Conservation (phyloP, 2,888 invertebrate genomes). For the Exocentrus adspersus region DNA sequence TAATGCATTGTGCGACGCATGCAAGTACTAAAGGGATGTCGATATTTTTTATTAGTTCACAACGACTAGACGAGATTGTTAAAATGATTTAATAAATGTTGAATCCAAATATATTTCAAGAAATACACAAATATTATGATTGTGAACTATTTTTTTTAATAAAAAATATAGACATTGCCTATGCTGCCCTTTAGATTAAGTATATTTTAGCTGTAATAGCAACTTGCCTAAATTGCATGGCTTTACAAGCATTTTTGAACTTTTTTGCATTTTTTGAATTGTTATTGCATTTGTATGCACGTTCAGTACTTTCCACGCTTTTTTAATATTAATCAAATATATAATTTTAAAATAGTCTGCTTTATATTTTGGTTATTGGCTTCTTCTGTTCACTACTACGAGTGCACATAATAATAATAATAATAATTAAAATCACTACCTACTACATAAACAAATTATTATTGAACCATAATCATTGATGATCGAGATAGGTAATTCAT, state of each 20-base stretch:
- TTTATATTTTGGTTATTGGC: conserved; percentile 28
- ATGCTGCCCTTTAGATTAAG: conserved; percentile 19
- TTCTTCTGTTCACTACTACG: neutral
- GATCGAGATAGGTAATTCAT: neutral
- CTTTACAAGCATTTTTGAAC: conserved; percentile 35
- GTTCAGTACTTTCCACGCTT: conserved; percentile 3
- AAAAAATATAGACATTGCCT: conserved; percentile 5
- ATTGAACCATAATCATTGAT: too few species aligned
- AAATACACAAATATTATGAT: too few species aligned
- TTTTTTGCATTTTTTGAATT: conserved; percentile 30
- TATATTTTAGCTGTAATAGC: conserved; percentile 30
- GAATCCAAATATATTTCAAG: too few species aligned
- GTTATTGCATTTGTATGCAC: conserved; percentile 15
- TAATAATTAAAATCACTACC: too few species aligned
- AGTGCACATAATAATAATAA: too few species aligned
- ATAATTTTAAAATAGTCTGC: conserved; percentile 26
- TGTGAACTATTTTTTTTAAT: too few species aligned
- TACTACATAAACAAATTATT: too few species aligned
- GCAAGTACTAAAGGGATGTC: neutral
- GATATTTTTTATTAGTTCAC: neutral
- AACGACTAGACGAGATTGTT: too few species aligned
- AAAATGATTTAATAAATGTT: too few species aligned
- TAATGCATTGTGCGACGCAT: neutral
- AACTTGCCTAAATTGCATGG: conserved; percentile 35
- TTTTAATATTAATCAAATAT: neutral